Conservation (phyloP, 2,113 vertebrate genomes). For the Speoplatyrhinus poulsoni region DNA sequence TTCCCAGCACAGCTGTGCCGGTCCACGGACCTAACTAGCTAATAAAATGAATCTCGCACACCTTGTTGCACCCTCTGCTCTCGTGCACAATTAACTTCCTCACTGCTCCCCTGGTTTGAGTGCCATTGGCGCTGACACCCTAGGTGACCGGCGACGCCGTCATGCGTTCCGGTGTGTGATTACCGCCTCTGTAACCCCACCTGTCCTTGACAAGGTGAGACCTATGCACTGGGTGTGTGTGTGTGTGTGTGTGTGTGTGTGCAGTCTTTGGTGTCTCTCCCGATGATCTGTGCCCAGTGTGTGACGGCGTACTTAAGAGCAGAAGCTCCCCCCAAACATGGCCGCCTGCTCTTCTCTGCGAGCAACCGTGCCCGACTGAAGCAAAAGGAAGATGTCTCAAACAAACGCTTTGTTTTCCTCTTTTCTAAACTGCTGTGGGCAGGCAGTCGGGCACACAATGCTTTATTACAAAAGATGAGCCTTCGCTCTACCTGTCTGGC, state of each 20-base stretch:
- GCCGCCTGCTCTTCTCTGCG: constrained; percentile 36
- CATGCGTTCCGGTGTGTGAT: constrained; percentile 64
- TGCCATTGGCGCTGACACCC: constrained; percentile 60
- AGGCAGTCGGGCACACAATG: no score
- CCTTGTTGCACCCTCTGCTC: neutral
- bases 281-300: neutral
- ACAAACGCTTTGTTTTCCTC: neutral
- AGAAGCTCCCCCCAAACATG: constrained; percentile 50
- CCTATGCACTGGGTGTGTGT: constrained; percentile 14
- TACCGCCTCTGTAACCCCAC: constrained; percentile 58
- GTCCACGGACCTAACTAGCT: constrained; percentile 4
- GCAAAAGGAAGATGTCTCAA: constrained; percentile 20
- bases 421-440: no score
- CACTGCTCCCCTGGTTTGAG: constrained; percentile 55
- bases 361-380: constrained; percentile 4
- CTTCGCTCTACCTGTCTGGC: no score
- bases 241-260: constrained; percentile 10
- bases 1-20: constrained; percentile 9
- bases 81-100: constrained; percentile 21
- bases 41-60: neutral
- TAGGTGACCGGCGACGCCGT: constrained; percentile 55
- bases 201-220: constrained; percentile 50
- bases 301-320: constrained; percentile 58
- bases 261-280: neutral
- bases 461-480: no score